Evolutionary conservation across 2,113 vertebrate genomes (phyloP), one percentile per base, ranked within the genome.

Genomic region (Bagarius yarrelli): DNA sequence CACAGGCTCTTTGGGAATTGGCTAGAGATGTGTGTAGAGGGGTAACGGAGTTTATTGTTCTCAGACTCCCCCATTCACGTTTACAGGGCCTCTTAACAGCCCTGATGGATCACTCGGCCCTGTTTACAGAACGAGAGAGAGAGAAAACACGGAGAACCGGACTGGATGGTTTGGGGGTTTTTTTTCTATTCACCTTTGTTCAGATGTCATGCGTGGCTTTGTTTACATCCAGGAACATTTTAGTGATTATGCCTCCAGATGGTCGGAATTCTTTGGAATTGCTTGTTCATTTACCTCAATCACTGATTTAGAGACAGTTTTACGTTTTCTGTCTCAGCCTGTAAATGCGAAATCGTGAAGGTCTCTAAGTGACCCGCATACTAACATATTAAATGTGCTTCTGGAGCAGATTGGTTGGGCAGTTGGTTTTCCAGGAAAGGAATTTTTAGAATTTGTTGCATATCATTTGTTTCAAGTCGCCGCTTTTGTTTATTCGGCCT

Each of bases 21-120:
- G 85, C 81, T 30, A 70, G 36, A 73, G 70, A 64, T 76, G 55
- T 70, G 57, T 71, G 40, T 81, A 63, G 70, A 84, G 83, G 75
- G 85, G 81, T 85, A 85, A 85, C 72, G 0, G 79, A 81, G 86
- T 87, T 87, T 74, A 84, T 86, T 87, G 85, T 89, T 87, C 83
- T 84, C 70, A 47, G 75, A 76, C 74, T 73, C 81, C 85, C 79
- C 79, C 76, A 76, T 86, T 81, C 73, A 78, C 79, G 56, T 78
- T 83, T 81, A 83, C 83, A 64, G 84, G 83, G 84, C 83, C 83
- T 79, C 83, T 83, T 57, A 81, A 53, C 84, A 83, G 86, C 70
- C 75, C 79, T 86, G 83, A 83, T 66, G 53, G 81, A 89, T 89
- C 83, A 67, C 80, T 81, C 75, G 27, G 70, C 72, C 84, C 83